Evolutionary conservation across 2,797 vertebrate genomes (phyloP), one percentile per base, ranked within the genome.

Genomic region (Knipowitschia caucasica): DNA sequence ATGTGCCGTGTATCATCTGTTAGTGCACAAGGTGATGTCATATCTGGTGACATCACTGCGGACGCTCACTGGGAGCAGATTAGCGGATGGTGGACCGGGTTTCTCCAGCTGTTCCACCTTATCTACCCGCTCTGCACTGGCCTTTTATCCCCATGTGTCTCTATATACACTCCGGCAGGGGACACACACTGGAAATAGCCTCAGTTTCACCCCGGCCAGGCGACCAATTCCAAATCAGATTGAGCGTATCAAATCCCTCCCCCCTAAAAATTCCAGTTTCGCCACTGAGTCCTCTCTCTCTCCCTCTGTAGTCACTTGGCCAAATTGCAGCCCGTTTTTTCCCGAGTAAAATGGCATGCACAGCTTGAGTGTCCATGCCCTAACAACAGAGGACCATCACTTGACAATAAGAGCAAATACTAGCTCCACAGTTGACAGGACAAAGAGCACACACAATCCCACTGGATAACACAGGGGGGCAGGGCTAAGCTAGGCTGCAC

Each of bases 401-500:
- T 55, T 75, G 69, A 62, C 69, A 77, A 64, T 56, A 47, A 62
- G 63, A 56, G 63, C 56, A 56, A 36, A 53, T 78, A 80, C 70
- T 73, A 63, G 12, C 67, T 59, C 52, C 62, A 62, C 63, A 68
- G 67, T 67, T 78, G 66, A 77, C 82, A 82, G 86, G 85, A 88
- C 85, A 88, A 88, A 86, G 81, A 85, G 67, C 73, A 73, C 68
- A 63, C 59, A 67, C 75, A 63, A 75, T 72, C 76, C 62, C 71
- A 50, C 53, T 52, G 27, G 65, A 78, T 62, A 65, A 62, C 56
- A 67, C 62, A 21, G 59, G 59, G 46, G 78, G 62, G 74, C 57
- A 65, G 83, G 59, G 72, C 65, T 53, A 74, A 73, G 59, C 65
- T 51, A 44, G 62, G 60, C 73, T 75, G 73, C 71, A 50, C 60